Base-by-base conservation (phyloP, 2,888 invertebrate species). In the Drosophila acutilabella region DNA sequence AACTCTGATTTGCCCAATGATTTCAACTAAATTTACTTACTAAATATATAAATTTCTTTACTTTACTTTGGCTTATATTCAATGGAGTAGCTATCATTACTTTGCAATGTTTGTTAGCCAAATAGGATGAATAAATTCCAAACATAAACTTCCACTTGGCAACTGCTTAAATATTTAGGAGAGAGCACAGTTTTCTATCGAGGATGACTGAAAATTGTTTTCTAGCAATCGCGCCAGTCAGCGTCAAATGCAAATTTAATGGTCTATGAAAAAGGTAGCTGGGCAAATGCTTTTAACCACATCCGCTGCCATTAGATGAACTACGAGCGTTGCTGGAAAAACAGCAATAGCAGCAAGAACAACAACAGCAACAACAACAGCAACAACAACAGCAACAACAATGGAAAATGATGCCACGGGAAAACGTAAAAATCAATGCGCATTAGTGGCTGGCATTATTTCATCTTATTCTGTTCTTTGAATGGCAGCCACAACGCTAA, bases 251-350 rank as follows among this genome's bases (percentile, higher is more conserved):
- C 88, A 88, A 85, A 85, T 85, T 85, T 85, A 88, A 85, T 85
- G 85, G 86, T 83, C 83, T 85, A 88, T 88, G 81, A 78, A 78
- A 82, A 86, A 86, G 88, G 81, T 86, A 85, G 79, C 79, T 67
- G 70, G 86, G 81, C 75, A 88, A 85, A 85, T 88, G 85, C 85
- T 85, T 85, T 85, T 85, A 88, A 85, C 88, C 85, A 88, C 86
- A 88, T 85, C 88, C 88, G 88, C 66, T 75, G 86, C 86, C 83
- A 88, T 88, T 86, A 85, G 88, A 69, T 71, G 74, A 71, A 71
- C 62, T 57, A 38, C 65, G 64, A 62, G 44, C 54, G 38, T 6
- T 41, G 54, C 50, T 58, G 59, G 56, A 57, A 54, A n/a, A 74
- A 64, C 38, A 74, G 50, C 66, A 64, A 60, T 58, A 61, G 36